Percentiles rank a stretch among this genome's conserved stretches.
phyloP scores from a whole-genome alignment of 1,140 invertebrate species.

The Drosophila eugracilis region DNA sequence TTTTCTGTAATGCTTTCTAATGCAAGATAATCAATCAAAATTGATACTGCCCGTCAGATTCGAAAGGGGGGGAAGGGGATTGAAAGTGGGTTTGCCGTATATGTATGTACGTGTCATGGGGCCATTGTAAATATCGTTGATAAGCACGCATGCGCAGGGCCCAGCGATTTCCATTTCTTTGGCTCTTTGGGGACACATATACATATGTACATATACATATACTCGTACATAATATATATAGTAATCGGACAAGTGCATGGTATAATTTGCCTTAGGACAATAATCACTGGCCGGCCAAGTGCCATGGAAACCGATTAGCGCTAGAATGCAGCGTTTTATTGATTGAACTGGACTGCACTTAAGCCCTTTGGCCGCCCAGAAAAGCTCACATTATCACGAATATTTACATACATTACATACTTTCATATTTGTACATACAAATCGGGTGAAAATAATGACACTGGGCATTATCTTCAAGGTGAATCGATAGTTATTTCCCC shows the following conservation, averaged over 20 bases:
- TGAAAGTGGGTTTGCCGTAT: neutral
- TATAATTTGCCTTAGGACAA: conserved; percentile 24
- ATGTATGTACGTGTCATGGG: neutral
- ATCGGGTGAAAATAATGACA: neutral
- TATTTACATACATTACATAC: conserved; percentile 1
- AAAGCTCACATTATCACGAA: conserved; percentile 4
- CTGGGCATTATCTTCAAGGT: neutral
- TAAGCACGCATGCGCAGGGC: conserved; percentile 16
- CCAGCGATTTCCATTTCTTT: neutral
- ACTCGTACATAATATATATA: neutral
- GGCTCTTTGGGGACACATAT: neutral
- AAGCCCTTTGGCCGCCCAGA: neutral
- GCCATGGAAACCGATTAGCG: conserved; percentile 26
- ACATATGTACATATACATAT: neutral
- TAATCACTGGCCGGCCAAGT: conserved; percentile 24
- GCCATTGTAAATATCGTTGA: conserved; percentile 4
- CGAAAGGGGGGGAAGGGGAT: neutral
- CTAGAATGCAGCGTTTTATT: conserved; percentile 23
- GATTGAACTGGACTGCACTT: conserved; percentile 1
- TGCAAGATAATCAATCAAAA: conserved; percentile 11
- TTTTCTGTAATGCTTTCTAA: conserved; percentile 2
- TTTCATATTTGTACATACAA: neutral
- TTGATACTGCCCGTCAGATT: conserved; percentile 2
- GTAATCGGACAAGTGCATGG: conserved; percentile 24
- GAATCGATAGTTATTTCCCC: neutral